Evolutionary conservation across 2,888 invertebrate species (phyloP).

Genomic region (Campoplex nolae): DNA sequence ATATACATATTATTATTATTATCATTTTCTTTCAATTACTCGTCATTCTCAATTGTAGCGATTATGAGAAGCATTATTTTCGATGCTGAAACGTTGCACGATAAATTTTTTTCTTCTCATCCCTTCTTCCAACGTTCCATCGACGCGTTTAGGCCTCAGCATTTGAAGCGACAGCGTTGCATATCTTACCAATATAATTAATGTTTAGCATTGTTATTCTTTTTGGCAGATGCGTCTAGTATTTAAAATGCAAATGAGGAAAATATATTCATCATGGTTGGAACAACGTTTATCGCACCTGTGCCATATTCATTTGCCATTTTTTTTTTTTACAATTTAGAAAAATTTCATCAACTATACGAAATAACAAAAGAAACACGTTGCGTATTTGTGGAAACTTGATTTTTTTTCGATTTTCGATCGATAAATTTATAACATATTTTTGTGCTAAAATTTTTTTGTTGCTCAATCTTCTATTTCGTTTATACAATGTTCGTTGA

Average conservation of each 20-base stretch:
- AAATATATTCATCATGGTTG: slow-evolving; percentile 52
- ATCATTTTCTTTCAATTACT: slow-evolving; percentile 17
- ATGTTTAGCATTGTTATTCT: slow-evolving; percentile 4
- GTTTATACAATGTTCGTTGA: too few relatives aligned
- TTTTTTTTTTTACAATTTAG: slow-evolving; percentile 17
- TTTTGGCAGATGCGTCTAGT: slow-evolving; percentile 44
- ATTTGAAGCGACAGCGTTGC: slow-evolving; percentile 55
- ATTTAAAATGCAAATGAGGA: slow-evolving; percentile 31
- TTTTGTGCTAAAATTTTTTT: slow-evolving; percentile 11
- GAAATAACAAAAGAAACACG: slow-evolving; percentile 6
- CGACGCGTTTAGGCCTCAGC: slow-evolving; percentile 63
- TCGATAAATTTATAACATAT: neutral
- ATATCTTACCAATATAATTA: slow-evolving; percentile 42
- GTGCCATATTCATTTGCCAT: slow-evolving; percentile 1
- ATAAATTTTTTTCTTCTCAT: slow-evolving; percentile 31
- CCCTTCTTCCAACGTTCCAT: slow-evolving; percentile 15
- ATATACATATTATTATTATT: slow-evolving; percentile 53
- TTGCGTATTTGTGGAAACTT: slow-evolving; percentile 1
- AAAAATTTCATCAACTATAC: slow-evolving; percentile 18
- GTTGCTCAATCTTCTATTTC: neutral
- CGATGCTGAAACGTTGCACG: slow-evolving; percentile 67
- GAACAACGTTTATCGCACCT: slow-evolving; percentile 18
- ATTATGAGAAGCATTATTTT: slow-evolving; percentile 58
- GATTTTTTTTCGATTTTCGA: neutral
- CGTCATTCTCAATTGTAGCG: slow-evolving; percentile 51